These are phyloP conservation scores for Cryptus armator DNA, from an alignment of 2,888 invertebrate genomes.

Conservation along the genomic window DNA sequence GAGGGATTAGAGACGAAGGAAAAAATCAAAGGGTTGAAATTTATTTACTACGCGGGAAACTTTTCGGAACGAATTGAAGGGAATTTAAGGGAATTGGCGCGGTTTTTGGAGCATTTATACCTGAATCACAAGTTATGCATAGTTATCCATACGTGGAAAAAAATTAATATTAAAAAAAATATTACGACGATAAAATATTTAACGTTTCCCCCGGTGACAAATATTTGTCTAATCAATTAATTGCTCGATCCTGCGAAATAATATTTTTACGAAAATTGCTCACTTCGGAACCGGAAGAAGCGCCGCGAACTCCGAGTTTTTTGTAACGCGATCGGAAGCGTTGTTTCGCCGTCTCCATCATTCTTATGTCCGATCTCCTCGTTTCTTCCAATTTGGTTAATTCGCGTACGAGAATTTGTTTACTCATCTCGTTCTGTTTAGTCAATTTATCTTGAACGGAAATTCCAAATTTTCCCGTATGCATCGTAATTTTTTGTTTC, in stretches of 20 bases:
- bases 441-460: conserved; percentile 65
- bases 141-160: background rate
- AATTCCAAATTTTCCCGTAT: conserved; percentile 66
- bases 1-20: background rate
- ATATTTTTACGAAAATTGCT: background rate
- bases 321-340: conserved; percentile 74
- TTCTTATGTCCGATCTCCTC: conserved; percentile 72
- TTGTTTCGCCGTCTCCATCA: conserved; percentile 73
- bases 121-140: background rate
- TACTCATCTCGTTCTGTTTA: conserved; percentile 72
- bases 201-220: no score
- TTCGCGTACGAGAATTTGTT: conserved; percentile 71
- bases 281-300: conserved; percentile 55
- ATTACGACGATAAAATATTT: background rate
- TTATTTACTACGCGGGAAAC: background rate
- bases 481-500: background rate
- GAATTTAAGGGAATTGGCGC: background rate
- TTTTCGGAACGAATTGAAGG: no score
- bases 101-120: background rate
- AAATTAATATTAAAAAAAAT: background rate
- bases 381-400: conserved; percentile 71
- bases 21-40: background rate
- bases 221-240: background rate
- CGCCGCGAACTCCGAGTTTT: conserved; percentile 59
- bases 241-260: no score